Percentiles rank a stretch among this genome's conserved stretches.
Evolutionary conservation across 2,888 invertebrate genomes (phyloP).

Genomic region (Epirrita christyi): DNA sequence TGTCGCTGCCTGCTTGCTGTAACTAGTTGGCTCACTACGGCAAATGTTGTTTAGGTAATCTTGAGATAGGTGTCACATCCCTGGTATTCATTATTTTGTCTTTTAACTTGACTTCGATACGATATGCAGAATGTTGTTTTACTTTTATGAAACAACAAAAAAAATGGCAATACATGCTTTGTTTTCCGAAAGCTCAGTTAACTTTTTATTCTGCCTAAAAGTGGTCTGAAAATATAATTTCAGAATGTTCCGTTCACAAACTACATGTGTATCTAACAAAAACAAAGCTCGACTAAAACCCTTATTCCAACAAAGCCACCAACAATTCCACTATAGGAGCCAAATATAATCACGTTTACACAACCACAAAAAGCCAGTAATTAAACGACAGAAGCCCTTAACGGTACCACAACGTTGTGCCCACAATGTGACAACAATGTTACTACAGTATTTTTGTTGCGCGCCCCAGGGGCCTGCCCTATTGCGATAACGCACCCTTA

Average conservation of each 20-base stretch:
- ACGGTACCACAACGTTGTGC: conserved; percentile 38
- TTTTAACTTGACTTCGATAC: too few relatives aligned
- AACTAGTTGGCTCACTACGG: conserved; percentile 15
- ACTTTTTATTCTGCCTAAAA: neutral
- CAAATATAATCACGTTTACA: conserved; percentile 48
- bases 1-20: conserved; percentile 16
- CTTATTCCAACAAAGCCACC: conserved; percentile 25
- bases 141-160: too few relatives aligned
- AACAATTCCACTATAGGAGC: conserved; percentile 40
- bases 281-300: conserved; percentile 7
- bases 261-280: neutral
- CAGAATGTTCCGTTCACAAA: neutral
- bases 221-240: too few relatives aligned
- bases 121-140: too few relatives aligned
- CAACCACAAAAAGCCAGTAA: conserved; percentile 70
- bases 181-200: too few relatives aligned
- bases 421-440: conserved; percentile 53
- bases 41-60: conserved; percentile 25
- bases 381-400: conserved; percentile 72
- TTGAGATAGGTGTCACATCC: neutral
- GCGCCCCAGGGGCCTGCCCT: conserved; percentile 62
- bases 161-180: too few relatives aligned
- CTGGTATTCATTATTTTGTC: neutral
- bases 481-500: conserved; percentile 62
- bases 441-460: conserved; percentile 75